Evolutionary conservation across 2,113 vertebrate genomes (phyloP).

Genomic region (Chloropsis hardwickii): DNA sequence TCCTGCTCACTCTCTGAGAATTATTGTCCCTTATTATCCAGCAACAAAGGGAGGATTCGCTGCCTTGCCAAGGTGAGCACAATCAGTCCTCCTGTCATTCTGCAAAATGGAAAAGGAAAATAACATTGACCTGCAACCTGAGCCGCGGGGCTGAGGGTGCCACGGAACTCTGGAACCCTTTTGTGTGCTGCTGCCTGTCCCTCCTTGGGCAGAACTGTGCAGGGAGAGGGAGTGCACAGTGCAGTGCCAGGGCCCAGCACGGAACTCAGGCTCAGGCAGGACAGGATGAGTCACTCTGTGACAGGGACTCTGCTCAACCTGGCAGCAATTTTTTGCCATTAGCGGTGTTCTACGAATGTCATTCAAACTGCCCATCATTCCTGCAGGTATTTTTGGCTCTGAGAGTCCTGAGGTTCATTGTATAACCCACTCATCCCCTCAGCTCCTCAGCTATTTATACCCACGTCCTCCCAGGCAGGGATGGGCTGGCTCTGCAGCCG

Average conservation of each 20-base stretch:
- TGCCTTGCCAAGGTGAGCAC: neutral
- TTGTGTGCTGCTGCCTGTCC: neutral
- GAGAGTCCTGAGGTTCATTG: neutral
- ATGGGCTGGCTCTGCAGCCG: neutral
- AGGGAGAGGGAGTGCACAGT: neutral
- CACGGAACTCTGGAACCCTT: neutral
- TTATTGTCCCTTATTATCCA: slow-evolving; percentile 43
- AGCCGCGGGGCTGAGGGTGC: neutral
- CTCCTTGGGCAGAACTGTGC: rapidly evolving
- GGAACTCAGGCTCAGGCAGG: neutral
- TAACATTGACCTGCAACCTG: neutral
- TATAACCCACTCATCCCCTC: neutral
- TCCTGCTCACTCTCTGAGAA: neutral
- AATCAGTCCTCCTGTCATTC: neutral
- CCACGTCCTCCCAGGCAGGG: neutral
- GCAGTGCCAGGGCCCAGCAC: neutral
- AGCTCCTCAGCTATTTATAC: neutral
- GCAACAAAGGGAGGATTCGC: slow-evolving; percentile 23
- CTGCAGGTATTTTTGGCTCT: slow-evolving; percentile 24
- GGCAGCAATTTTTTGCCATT: neutral
- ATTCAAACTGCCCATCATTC: neutral
- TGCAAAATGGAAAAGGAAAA: slow-evolving; percentile 24
- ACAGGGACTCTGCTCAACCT: neutral
- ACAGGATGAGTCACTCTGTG: neutral
- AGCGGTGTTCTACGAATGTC: neutral